Evolutionary conservation across 2,113 vertebrate species (phyloP), one percentile per base, ranked within the genome.

Genomic region (Sarotherodon lohbergeri): DNA sequence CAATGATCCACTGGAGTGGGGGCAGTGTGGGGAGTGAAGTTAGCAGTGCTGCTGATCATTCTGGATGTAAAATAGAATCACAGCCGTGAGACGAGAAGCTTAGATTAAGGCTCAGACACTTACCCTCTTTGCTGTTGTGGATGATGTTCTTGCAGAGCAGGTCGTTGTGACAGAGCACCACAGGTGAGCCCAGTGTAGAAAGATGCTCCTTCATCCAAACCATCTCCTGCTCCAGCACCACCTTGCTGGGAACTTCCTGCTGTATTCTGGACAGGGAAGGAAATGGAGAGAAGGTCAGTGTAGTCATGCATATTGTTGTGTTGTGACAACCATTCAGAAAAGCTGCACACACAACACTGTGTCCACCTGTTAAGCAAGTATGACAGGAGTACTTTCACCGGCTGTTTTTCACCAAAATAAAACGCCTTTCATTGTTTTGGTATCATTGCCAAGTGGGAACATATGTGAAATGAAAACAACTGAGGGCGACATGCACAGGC

Each of bases 71-170:
- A 56, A 59, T 4, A n/a, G 17, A 19, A 46, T 13, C 14, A 19
- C 13, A 71, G 39, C 5, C 6, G 9, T 19, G 24, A 54, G 11
- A 22, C 16, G 2, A 22, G 24, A 73, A 1, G 39, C 46, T 54
- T 12, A 2, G 7, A 16, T 56, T 22, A 17, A 50, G 16, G 6
- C 11, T 36, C 14, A 13, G 27, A 11, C 19, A 29, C 87, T 0
- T 61, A 99, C 99, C 98, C 96, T 96, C 97, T 61, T 96, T 93
- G 29, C 92, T 61, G 41, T 99, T 97, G 63, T 99, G 97, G 96
- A 99, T 99, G 93, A 99, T 99, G 94, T 99, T 99, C 94, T 99
- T 99, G 96, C 98, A 99, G 84, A 99, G 98, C 68, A 99, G 96
- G 91, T 99, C 99, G 1, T 99, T 99, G 96, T 99, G 99, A 90